A percentile compares a stretch with the other conserved stretches of the same genome.
Conservation (phyloP, 1,140 invertebrate species). For the Dendrolimus kikuchii region DNA sequence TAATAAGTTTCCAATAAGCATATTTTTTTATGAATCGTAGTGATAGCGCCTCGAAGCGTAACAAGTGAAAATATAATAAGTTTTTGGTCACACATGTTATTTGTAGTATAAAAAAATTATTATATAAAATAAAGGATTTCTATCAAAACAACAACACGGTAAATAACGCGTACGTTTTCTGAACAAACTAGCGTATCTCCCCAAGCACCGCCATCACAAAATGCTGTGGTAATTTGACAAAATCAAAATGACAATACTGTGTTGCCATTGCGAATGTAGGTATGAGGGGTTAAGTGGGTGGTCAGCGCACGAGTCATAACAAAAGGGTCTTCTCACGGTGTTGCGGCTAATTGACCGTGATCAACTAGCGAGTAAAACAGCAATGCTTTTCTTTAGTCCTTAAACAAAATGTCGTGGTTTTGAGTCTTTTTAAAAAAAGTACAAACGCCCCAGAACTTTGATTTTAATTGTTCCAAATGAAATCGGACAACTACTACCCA, state of each 20-base stretch:
- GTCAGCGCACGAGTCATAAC: too few species aligned
- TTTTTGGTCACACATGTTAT: slow-evolving; percentile 33
- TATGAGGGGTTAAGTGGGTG: too few species aligned
- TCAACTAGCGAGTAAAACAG: too few species aligned
- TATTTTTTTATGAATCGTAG: slow-evolving; percentile 39
- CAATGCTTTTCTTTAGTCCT: too few species aligned
- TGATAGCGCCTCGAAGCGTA: slow-evolving; percentile 40
- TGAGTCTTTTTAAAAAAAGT: too few species aligned
- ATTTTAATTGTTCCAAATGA: too few species aligned
- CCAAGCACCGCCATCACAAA: slow-evolving; percentile 54
- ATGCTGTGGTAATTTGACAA: slow-evolving; percentile 9
- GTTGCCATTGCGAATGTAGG: not conserved
- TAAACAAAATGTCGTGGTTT: too few species aligned
- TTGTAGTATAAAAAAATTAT: slow-evolving; percentile 19
- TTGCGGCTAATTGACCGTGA: too few species aligned
- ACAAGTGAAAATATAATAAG: slow-evolving; percentile 23
- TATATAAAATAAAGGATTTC: slow-evolving; percentile 19
- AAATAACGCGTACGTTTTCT: slow-evolving; percentile 35
- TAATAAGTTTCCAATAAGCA: slow-evolving; percentile 43
- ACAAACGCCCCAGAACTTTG: too few species aligned
- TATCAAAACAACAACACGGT: slow-evolving; percentile 22
- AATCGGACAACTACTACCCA: too few species aligned
- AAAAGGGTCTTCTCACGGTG: too few species aligned
- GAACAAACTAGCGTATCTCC: slow-evolving; percentile 45
- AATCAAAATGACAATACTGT: not conserved